These are phyloP conservation scores for Tetranychus piercei DNA, from an alignment of 2,888 invertebrate species.

Conservation along the genomic window DNA sequence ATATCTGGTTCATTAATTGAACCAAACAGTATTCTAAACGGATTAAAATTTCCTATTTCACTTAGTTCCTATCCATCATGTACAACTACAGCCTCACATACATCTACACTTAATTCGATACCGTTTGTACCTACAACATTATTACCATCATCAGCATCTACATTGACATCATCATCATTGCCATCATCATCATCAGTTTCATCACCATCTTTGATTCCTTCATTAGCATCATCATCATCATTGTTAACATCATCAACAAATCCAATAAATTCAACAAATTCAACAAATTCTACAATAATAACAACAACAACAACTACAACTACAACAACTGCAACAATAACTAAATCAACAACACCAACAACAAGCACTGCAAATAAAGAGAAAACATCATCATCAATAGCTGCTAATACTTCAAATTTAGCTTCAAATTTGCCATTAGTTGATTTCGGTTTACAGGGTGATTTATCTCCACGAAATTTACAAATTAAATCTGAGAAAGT, in stretches of 20 bases:
- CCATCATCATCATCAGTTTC: neutral
- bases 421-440: neutral
- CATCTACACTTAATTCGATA: neutral
- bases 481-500: conserved; percentile 26
- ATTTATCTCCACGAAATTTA: conserved; percentile 19
- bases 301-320: no score
- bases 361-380: neutral
- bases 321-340: no score
- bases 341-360: neutral
- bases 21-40: no score
- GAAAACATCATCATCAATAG: neutral
- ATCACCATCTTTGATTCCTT: neutral
- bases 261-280: no score
- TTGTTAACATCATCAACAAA: neutral
- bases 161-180: neutral
- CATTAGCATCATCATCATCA: neutral
- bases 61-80: no score
- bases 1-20: no score
- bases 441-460: conserved; percentile 20
- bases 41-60: no score
- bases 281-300: no score
- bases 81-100: no score
- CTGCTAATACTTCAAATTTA: no score
- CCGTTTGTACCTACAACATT: neutral
- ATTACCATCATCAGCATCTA: neutral